Evolutionary conservation across 2,888 invertebrate genomes (phyloP).

Genomic region (Crioceris asparagi): DNA sequence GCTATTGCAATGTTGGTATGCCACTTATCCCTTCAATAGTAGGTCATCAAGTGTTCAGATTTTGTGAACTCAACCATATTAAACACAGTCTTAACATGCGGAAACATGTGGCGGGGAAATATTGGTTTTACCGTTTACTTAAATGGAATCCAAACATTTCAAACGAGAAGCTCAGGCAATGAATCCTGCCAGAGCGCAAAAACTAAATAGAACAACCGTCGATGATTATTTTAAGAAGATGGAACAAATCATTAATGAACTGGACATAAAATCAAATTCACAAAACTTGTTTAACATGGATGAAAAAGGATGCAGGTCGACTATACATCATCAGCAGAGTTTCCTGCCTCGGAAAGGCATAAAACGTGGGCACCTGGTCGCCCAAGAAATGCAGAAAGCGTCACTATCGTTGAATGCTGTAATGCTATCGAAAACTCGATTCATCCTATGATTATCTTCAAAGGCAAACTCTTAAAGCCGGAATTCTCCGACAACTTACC

Average conservation of each 20-base stretch:
- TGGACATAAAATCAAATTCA: constrained; percentile 12
- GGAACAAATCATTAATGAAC: constrained; percentile 13
- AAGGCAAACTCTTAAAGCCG: constrained; percentile 4
- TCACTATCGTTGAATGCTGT: constrained; percentile 4
- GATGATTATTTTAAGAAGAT: constrained; percentile 20
- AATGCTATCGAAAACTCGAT: neutral
- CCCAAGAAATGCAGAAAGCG: constrained; percentile 16
- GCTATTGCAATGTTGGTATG: neutral
- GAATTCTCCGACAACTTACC: constrained; percentile 7
- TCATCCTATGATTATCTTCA: constrained; percentile 3
- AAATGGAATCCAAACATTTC: neutral
- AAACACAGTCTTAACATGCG: neutral
- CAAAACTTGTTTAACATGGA: constrained; percentile 24
- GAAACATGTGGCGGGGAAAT: neutral
- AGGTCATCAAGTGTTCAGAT: neutral
- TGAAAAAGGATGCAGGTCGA: too few species aligned
- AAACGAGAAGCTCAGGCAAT: constrained; percentile 20
- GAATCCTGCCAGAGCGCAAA: constrained; percentile 21
- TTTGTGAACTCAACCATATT: neutral
- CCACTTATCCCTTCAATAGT: neutral
- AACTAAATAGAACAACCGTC: constrained; percentile 18
- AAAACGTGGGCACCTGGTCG: too few species aligned
- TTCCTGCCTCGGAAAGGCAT: too few species aligned
- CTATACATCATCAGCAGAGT: too few species aligned
- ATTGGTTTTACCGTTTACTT: neutral